Conservation (phyloP, 1,140 invertebrate genomes). For the Procambarus clarkii region DNA sequence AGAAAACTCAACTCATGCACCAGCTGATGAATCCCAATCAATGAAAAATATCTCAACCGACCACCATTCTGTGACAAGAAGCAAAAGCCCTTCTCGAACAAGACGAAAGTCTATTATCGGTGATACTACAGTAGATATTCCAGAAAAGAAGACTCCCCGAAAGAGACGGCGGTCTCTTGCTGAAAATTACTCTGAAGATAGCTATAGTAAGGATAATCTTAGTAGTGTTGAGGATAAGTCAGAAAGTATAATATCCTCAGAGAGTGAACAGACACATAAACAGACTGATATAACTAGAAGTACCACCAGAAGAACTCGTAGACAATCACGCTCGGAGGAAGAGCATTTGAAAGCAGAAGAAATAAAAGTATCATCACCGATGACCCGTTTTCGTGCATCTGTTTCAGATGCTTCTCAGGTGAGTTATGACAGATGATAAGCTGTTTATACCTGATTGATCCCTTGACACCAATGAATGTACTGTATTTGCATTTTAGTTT, state of each 20-base stretch:
- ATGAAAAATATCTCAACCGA: not conserved
- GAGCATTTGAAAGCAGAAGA: not conserved
- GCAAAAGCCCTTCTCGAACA: not conserved
- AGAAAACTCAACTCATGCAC: not conserved
- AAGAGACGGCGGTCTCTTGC: not conserved
- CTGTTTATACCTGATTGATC: no score
- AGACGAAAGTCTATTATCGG: not conserved
- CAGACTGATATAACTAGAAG: not conserved
- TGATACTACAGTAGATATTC: not conserved
- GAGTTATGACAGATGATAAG: not conserved
- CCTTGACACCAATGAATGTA: no score
- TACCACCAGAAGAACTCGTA: slow-evolving; percentile 22
- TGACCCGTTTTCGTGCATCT: not conserved
- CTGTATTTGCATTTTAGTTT: no score
- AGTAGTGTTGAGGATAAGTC: not conserved
- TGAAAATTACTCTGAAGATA: not conserved
- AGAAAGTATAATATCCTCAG: not conserved
- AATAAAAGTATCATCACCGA: not conserved
- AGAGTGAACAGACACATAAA: not conserved
- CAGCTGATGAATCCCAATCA: not conserved
- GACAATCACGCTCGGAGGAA: slow-evolving; percentile 31
- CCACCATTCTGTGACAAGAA: not conserved
- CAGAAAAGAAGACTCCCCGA: slow-evolving; percentile 16
- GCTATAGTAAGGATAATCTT: not conserved
- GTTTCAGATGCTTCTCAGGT: not conserved